phyloP scores from a whole-genome alignment of 2,113 vertebrate species.

The Panurus biarmicus region DNA sequence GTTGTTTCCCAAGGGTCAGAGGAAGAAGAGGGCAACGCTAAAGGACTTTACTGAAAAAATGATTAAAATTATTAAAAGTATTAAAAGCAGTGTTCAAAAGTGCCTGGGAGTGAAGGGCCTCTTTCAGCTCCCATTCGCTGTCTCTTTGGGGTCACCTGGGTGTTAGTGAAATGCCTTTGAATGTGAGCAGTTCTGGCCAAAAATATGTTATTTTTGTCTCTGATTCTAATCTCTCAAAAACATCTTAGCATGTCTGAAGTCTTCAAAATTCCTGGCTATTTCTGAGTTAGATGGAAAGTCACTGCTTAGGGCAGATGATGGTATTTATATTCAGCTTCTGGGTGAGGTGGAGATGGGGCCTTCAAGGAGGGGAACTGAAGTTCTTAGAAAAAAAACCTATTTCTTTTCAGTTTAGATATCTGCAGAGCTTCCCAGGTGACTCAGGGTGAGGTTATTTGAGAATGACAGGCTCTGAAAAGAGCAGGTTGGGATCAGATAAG shows the following conservation, averaged over 20 bases:
- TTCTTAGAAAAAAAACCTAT: not conserved
- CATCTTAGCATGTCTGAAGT: not conserved
- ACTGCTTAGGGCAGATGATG: not conserved
- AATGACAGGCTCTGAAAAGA: not conserved
- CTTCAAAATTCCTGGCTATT: not conserved
- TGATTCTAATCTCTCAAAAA: not conserved
- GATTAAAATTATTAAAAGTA: too few relatives aligned
- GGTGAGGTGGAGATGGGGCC: not conserved
- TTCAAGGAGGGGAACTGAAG: not conserved
- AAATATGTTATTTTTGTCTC: not conserved
- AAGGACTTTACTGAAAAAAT: not conserved
- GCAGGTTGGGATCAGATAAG: not conserved
- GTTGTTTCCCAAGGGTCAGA: not conserved
- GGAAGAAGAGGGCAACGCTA: not conserved
- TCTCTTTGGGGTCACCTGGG: not conserved
- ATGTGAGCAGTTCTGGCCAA: rapidly evolving
- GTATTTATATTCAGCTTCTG: not conserved
- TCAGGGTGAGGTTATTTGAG: not conserved
- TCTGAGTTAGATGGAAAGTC: not conserved
- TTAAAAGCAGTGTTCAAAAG: not conserved
- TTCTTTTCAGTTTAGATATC: not conserved
- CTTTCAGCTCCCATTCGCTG: rapidly evolving
- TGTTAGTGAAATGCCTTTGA: not conserved
- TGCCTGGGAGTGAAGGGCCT: not conserved
- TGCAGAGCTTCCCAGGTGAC: not conserved